phyloP scores from a whole-genome alignment of 2,888 invertebrate species.

The Caenorhabditis sp. region DNA sequence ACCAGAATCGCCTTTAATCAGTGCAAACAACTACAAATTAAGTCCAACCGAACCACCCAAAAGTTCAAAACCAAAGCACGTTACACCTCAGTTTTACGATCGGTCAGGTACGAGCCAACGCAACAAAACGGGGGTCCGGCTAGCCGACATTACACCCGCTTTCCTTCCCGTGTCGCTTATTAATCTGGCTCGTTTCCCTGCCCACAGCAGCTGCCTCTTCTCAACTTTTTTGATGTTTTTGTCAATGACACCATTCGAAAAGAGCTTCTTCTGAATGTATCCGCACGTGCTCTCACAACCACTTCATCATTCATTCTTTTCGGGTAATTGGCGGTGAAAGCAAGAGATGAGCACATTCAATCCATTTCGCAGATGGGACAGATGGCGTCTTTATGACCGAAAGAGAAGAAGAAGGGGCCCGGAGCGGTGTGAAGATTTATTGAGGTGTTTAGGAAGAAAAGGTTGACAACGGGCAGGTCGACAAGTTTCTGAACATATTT shows the following conservation, averaged over 20 bases:
- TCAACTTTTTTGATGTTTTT: not conserved
- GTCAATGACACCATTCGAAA: not conserved
- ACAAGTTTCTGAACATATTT: too few relatives aligned
- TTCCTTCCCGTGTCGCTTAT: not conserved
- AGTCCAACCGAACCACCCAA: not conserved
- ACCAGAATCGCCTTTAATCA: too few relatives aligned
- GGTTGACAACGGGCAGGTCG: not conserved
- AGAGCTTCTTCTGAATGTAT: not conserved
- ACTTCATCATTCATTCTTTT: not conserved
- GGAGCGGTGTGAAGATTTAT: constrained; percentile 4
- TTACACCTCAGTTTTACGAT: not conserved
- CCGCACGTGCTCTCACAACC: not conserved
- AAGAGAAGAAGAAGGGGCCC: not conserved
- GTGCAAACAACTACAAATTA: too few relatives aligned
- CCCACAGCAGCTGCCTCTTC: not conserved
- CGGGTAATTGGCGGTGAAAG: not conserved
- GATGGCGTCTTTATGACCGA: constrained; percentile 4
- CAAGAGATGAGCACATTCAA: not conserved
- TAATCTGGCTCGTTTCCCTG: not conserved
- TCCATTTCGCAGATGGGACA: not conserved
- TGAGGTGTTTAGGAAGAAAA: not conserved
- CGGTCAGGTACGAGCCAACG: not conserved
- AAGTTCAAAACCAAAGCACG: too few relatives aligned
- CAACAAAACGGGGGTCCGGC: not conserved
- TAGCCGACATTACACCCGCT: not conserved